Evolutionary conservation across 2,113 vertebrate genomes (phyloP).

Genomic region (Podiceps cristatus): DNA sequence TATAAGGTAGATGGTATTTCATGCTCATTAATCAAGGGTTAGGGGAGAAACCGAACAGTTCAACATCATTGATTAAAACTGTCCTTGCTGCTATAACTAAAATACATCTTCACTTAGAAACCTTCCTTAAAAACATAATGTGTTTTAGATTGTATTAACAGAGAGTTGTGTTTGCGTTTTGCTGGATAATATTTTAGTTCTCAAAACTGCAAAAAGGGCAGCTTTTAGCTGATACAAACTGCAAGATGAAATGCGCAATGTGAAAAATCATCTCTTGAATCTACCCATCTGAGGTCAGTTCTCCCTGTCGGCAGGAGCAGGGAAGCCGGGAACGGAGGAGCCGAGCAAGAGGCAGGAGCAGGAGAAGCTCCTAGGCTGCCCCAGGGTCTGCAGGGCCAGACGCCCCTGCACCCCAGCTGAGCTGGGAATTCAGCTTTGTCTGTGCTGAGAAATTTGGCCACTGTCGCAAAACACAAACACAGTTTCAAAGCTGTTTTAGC

Average conservation of each 20-base stretch:
- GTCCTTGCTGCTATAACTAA: not conserved
- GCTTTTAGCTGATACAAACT: not conserved
- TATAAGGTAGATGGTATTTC: not conserved
- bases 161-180: not conserved
- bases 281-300: not conserved
- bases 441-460: not conserved
- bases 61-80: not conserved
- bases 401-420: not conserved
- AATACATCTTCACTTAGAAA: not conserved
- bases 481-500: not conserved
- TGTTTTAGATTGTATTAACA: not conserved
- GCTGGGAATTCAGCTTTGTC: not conserved
- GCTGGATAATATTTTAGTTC: not conserved
- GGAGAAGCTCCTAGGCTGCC: not conserved
- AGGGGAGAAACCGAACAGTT: not conserved
- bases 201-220: not conserved
- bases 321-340: not conserved
- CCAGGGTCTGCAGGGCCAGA: not conserved
- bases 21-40: not conserved
- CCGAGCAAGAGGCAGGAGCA: rapidly evolving
- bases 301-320: rapidly evolving
- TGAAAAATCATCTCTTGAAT: not conserved
- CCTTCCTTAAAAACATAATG: not conserved
- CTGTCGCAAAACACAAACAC: not conserved
- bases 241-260: not conserved